Base-by-base conservation (phyloP, 2,113 vertebrate species). In the Gallinago jamesoni region DNA sequence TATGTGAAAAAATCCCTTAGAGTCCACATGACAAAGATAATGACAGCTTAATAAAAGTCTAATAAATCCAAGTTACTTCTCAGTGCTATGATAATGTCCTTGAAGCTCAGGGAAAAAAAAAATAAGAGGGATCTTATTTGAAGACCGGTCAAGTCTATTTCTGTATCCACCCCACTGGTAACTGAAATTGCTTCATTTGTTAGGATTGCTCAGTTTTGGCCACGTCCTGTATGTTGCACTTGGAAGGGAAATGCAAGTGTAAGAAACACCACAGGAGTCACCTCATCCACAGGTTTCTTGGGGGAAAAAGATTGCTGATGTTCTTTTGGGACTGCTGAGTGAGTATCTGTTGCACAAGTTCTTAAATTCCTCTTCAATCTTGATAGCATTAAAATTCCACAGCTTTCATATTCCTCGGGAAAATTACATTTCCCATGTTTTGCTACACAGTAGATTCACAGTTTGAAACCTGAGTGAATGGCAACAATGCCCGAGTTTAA, bases 401-500 rank as follows among this genome's bases (percentile, higher is more conserved):
- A 41, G 69, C 25, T 78, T 80, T 87, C 63, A 31, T 27, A 62
- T 52, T 89, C 45, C 7, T 45, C 43, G 13, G 73, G 64, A 81
- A 78, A 92, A 78, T 56, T 23, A 23, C 4, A 53, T 30, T 76
- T 68, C 20, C 4, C 7, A 30, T 37, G 6, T 43, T 83, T 63
- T 74, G 52, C 53, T 92, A 52, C 33, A 3, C 1, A 31, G 78
- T 11, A 66, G 62, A 81, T 37, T 99, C 98, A 99, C 12, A 99
- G 98, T 96, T 99, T 99, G 97, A 99, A 99, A 69, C 99, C 99
- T 17, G 99, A 99, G 94, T 99, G 99, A 96, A 99, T 98, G 66
- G 99, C 99, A 60, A 99, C 99, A 4, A 99, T 98, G 43, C 99
- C 99, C 0, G 94, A 98, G 4, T 98, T 99, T 47, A 99, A 96